Conservation (phyloP, 2,888 invertebrate genomes). For the Tetropium fuscum region DNA sequence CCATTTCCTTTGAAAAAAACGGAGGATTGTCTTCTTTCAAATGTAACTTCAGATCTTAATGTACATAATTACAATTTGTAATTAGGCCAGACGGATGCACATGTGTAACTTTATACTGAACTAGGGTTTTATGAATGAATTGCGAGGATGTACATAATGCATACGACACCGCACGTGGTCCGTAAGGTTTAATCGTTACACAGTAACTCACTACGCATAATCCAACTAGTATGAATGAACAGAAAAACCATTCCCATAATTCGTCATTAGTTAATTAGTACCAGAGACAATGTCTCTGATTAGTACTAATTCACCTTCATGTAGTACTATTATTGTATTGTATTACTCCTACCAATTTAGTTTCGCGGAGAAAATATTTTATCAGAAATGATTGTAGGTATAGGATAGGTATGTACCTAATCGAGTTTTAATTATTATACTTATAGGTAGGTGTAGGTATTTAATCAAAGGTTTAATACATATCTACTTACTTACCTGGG, state of each 20-base stretch:
- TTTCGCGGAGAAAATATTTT: not conserved
- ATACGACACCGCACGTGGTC: conserved; percentile 35
- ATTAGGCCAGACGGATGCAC: conserved; percentile 24
- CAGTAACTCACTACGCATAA: conserved; percentile 31
- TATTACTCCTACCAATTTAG: not conserved
- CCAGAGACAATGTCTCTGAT: too few relatives aligned
- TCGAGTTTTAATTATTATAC: not conserved
- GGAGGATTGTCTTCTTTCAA: not conserved
- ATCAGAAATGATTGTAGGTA: not conserved
- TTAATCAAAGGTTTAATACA: too few relatives aligned
- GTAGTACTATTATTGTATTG: not conserved
- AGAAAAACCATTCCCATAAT: conserved; percentile 35
- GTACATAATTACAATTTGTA: conserved; percentile 32
- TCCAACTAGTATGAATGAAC: conserved; percentile 40
- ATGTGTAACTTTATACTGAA: conserved; percentile 22
- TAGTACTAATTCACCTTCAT: conserved; percentile 20
- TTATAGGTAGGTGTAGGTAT: too few relatives aligned
- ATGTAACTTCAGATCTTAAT: not conserved
- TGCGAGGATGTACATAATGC: conserved; percentile 43
- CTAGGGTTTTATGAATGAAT: conserved; percentile 60
- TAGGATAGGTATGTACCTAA: not conserved
- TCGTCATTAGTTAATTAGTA: too few relatives aligned
- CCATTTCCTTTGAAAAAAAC: conserved; percentile 29
- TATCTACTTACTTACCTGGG: too few relatives aligned
- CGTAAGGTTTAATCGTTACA: conserved; percentile 19